Evolutionary conservation across 2,113 vertebrate genomes (phyloP).

Genomic region (Engystomops pustulosus): DNA sequence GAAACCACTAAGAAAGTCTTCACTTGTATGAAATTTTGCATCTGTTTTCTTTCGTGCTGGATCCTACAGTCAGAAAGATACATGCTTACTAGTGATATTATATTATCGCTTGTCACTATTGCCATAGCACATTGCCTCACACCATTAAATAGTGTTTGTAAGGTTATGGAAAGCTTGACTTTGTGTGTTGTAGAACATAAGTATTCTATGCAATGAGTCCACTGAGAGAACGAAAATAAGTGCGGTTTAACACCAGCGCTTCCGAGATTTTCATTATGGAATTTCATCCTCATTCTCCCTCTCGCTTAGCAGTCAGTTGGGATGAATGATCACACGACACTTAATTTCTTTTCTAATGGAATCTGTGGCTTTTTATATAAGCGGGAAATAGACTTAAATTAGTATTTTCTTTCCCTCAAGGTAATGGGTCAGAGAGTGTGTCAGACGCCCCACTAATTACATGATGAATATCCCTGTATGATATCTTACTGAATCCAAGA

Average conservation of each 20-base stretch:
- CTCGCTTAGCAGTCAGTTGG: slow-evolving; percentile 14
- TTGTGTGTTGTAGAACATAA: not conserved
- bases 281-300: not conserved
- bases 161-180: not conserved
- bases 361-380: slow-evolving; percentile 30
- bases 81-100: too few relatives aligned
- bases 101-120: too few relatives aligned
- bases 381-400: slow-evolving; percentile 21
- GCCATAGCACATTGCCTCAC: too few relatives aligned
- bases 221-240: not conserved
- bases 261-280: slow-evolving; percentile 30
- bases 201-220: not conserved
- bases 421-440: slow-evolving; percentile 33
- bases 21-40: too few relatives aligned
- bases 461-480: slow-evolving; percentile 12
- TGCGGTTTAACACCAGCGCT: not conserved
- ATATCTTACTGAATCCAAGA: not conserved
- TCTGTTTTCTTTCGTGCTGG: too few relatives aligned
- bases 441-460: not conserved
- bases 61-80: too few relatives aligned
- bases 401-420: slow-evolving; percentile 20
- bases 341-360: slow-evolving; percentile 44
- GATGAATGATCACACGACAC: slow-evolving; percentile 26
- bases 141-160: not conserved
- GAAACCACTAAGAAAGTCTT: too few relatives aligned